Evolutionary conservation across 2,797 vertebrate genomes (phyloP).

Genomic region (Balearica regulorum): DNA sequence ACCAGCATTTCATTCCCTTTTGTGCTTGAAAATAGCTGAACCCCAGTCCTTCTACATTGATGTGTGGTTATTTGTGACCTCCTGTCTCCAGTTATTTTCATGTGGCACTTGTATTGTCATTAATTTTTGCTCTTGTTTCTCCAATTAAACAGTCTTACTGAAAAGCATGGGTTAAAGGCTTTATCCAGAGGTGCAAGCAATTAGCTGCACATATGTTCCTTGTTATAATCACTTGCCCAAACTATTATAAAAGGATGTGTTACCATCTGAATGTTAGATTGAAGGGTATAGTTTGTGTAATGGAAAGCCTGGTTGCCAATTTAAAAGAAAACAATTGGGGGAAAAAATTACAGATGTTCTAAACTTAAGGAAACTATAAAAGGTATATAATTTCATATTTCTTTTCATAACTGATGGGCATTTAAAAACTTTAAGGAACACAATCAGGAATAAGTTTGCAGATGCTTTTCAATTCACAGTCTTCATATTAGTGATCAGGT

Average conservation of each 20-base stretch:
- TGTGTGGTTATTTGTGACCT: not conserved
- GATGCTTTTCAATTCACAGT: not conserved
- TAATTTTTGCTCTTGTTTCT: constrained; percentile 47
- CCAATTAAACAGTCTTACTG: not conserved
- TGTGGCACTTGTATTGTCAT: not conserved
- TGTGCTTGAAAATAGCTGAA: not conserved
- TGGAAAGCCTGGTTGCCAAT: not conserved
- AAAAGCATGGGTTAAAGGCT: not conserved
- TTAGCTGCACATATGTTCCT: not conserved
- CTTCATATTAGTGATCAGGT: not conserved
- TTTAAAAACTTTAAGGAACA: not conserved
- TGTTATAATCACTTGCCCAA: not conserved
- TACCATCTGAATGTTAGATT: not conserved
- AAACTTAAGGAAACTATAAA: not conserved
- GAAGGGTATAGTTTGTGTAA: not conserved
- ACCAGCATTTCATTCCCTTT: not conserved
- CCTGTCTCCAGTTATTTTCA: not conserved
- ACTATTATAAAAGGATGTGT: not conserved
- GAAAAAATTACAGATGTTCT: not conserved
- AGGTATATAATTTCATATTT: not conserved
- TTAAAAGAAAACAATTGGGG: not conserved
- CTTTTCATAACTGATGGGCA: not conserved
- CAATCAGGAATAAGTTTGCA: not conserved
- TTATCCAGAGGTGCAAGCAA: constrained; percentile 15
- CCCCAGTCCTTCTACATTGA: not conserved